Base-by-base conservation (phyloP, 2,888 invertebrate genomes). In the Fissipunctia ypsillon region DNA sequence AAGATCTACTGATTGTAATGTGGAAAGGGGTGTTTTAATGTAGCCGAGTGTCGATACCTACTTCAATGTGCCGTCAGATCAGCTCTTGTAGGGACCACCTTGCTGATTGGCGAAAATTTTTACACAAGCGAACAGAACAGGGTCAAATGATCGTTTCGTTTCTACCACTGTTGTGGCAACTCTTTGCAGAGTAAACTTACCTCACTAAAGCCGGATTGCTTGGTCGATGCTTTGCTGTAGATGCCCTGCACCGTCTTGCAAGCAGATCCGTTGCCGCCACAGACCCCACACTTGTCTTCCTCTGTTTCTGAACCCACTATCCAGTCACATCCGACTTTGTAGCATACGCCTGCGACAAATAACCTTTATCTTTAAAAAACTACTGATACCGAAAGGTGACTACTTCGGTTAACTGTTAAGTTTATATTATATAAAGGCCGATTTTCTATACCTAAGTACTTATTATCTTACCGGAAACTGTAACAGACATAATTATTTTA, bases 261-360 rank as follows among this genome's bases (percentile, higher is more conserved):
- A 77, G 97, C 97, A 25, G 97, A 97, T 16, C 98, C 98, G 90
- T 98, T 97, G 9, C 99, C 99, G 86, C 98, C 98, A 90, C 99
- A 99, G 67, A 98, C 96, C 10, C 99, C 99, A 91, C 99, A 99
- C 63, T 97, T 97, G 93, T 99, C 99, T 89, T 98, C 98, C 87
- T 97, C 97, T 45, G 97, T 97, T 69, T 97, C 97, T 0, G 98
- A 98, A 90, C 98, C 98, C 64, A 99, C 97, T 69, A 97, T 95
- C 98, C 98, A 99, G 95, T 99, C 99, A 94, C 99, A 99, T n/a
- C 99, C 98, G 69, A 99, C 98, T 95, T 97, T 97, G 97, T 98
- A 96, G 89, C 97, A 96, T 83, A 96, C 95, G 84, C 95, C 95
- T 94, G 88, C 50, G 84, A 86, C 60, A 59, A 65, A n/a, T 57